These are phyloP conservation scores for Trissonchulus sp. DNA, from an alignment of 2,888 invertebrate genomes.

Conservation along the genomic window DNA sequence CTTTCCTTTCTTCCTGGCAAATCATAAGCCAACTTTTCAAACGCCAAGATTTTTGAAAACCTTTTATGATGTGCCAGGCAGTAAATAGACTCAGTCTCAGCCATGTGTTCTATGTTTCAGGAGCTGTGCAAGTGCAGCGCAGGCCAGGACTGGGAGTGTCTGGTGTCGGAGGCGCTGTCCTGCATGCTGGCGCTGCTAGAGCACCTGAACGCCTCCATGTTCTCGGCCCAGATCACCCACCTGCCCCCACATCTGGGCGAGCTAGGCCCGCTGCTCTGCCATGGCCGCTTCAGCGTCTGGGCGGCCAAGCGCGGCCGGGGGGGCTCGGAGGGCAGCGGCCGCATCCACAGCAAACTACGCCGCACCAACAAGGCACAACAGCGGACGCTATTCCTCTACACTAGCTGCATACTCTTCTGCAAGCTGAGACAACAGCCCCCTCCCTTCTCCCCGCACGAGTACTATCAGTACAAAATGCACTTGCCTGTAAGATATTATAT, in stretches of 20 bases:
- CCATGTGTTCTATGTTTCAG: conserved; percentile 51
- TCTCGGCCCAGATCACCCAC: conserved; percentile 90
- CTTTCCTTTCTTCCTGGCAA: too few species aligned
- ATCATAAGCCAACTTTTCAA: too few species aligned
- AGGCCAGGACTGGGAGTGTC: conserved; percentile 66
- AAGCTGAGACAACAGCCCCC: conserved; percentile 61
- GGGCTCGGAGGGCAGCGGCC: conserved; percentile 40
- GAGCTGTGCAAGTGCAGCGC: conserved; percentile 76
- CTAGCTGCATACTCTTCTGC: conserved; percentile 88
- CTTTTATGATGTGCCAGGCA: too few species aligned
- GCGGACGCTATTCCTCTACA: conserved; percentile 87
- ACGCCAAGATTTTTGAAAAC: too few species aligned
- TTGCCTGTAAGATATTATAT: conserved; percentile 47
- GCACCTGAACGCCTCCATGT: conserved; percentile 96
- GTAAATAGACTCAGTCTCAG: too few species aligned
- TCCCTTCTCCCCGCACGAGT: conserved; percentile 35
- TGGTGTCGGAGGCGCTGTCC: conserved; percentile 84
- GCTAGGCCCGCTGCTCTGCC: conserved; percentile 81
- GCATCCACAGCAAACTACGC: conserved; percentile 38
- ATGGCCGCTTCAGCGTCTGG: conserved; percentile 85
- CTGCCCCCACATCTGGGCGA: conserved; percentile 74
- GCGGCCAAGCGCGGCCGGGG: conserved; percentile 77
- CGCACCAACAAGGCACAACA: conserved; percentile 54
- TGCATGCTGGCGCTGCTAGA: conserved; percentile 91
- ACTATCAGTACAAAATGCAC: conserved; percentile 48